Conservation (phyloP, 2,797 vertebrate genomes). For the Urophycis tenuis region DNA sequence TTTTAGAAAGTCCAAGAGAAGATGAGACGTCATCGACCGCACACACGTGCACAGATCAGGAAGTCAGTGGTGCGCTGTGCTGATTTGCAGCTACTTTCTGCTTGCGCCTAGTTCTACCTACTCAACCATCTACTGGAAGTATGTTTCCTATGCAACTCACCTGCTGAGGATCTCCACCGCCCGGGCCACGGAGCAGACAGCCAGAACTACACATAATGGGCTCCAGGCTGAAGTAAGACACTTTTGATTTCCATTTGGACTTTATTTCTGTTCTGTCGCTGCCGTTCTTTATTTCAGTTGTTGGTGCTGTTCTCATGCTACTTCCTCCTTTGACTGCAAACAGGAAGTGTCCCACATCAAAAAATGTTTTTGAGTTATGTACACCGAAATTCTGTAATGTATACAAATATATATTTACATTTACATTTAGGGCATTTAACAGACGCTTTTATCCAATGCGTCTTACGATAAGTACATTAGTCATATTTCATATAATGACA, state of each 20-base stretch:
- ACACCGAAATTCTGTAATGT: neutral
- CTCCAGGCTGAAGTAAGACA: slow-evolving; percentile 72
- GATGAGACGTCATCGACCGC: slow-evolving; percentile 39
- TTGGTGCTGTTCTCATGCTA: slow-evolving; percentile 50
- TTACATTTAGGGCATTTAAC: too few species aligned
- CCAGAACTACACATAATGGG: slow-evolving; percentile 62
- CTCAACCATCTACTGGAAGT: slow-evolving; percentile 10
- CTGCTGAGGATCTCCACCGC: slow-evolving; percentile 30
- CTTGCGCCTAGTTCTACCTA: slow-evolving; percentile 12
- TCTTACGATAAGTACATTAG: too few species aligned
- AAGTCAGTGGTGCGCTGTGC: slow-evolving; percentile 62
- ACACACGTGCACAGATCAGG: slow-evolving; percentile 54
- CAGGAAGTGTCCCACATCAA: slow-evolving; percentile 54
- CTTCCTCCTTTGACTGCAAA: slow-evolving; percentile 61
- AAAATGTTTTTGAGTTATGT: neutral
- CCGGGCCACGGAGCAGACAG: slow-evolving; percentile 59
- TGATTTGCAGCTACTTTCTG: slow-evolving; percentile 40
- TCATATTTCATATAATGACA: neutral
- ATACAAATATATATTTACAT: neutral
- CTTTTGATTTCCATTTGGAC: neutral
- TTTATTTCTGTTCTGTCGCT: slow-evolving; percentile 25
- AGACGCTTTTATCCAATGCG: too few species aligned
- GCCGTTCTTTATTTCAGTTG: slow-evolving; percentile 28
- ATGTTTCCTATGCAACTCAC: slow-evolving; percentile 20
- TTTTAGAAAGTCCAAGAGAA: neutral